A percentile compares a stretch with the other conserved stretches of the same genome.
These are phyloP conservation scores for Bombus sylvicola DNA, from an alignment of 1,140 invertebrate genomes.

Conservation along the genomic window DNA sequence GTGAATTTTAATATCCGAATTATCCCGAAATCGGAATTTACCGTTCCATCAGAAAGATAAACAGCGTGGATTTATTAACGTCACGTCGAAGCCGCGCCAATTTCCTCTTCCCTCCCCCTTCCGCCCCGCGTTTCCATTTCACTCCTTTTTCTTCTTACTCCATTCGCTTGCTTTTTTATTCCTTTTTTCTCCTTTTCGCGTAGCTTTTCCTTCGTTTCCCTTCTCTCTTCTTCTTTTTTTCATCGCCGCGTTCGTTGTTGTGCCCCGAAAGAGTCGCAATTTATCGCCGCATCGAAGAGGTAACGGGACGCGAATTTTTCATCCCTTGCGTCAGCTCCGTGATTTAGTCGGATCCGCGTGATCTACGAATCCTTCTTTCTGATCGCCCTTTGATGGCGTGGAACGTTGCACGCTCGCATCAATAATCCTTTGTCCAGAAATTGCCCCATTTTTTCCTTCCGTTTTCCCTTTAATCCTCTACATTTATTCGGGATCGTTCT, in stretches of 20 bases:
- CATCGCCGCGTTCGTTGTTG: background rate
- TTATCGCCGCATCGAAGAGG: constrained; percentile 41
- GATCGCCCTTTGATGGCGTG: constrained; percentile 13
- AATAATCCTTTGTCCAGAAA: constrained; percentile 15
- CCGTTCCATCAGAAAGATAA: constrained; percentile 31
- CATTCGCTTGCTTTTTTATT: background rate
- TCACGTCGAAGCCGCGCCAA: constrained; percentile 17
- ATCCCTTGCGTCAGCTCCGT: background rate
- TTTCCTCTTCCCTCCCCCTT: constrained; percentile 6
- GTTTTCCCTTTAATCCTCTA: background rate
- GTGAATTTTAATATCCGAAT: constrained; percentile 42
- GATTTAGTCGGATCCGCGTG: constrained; percentile 3
- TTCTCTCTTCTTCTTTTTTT: background rate
- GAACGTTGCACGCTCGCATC: background rate
- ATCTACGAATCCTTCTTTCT: constrained; percentile 31
- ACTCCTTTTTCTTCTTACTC: background rate
- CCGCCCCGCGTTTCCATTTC: background rate
- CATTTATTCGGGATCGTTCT: no score
- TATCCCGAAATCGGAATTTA: constrained; percentile 23
- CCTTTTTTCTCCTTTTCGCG: background rate
- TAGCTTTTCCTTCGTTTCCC: background rate
- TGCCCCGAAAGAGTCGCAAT: constrained; percentile 18
- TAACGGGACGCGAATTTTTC: constrained; percentile 44
- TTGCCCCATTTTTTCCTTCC: background rate
- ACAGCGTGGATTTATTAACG: constrained; percentile 47